Base-by-base conservation (phyloP, 2,888 invertebrate species). In the Archips crataeganus region DNA sequence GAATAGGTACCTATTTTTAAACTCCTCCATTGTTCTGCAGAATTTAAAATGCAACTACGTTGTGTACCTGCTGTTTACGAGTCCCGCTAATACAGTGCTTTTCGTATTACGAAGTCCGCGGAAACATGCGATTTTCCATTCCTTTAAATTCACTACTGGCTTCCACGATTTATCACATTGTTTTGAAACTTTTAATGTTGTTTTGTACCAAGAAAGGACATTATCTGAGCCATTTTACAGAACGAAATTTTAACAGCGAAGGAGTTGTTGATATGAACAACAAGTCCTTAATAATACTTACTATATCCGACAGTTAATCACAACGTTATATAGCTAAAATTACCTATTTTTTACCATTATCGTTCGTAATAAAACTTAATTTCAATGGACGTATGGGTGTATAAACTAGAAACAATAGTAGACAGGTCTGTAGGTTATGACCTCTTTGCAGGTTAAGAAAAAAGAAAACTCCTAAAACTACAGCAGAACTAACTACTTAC, bases 131-230 rank as follows among this genome's bases (percentile, higher is more conserved):
- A 66, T 66, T 72, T 54, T 62, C 36, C n/a, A 54, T 63, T 61
- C 39, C 45, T 63, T 63, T 63, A 68, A 72, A 72, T 68, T 72
- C 57, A 63, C 62, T 23, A 15, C 62, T 54, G 15, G 49, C 42
- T 60, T 49, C 8, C 32, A 49, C 60, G 71, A 71, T 71, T 71
- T 71, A 71, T 71, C 49, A 34, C 65, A 66, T 66, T 71, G 71
- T 71, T 71, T 71, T 66, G 60, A 42, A 61, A 70, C 57, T 64
- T 59, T 34, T 10, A 34, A 32, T 23, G 42, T 57, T 13, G 54
- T 54, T 54, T 54, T 57, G 11, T 32, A 57, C 57, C 10, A 23
- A 23, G 9, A 8, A 54, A 54, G 23, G 51, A 51, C 15, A 23
- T 23, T 23, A 23, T 23, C 23, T 23, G 23, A 23, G 23, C 23